Conservation (phyloP, 2,888 invertebrate genomes). For the Omphaloscelis lunosa region DNA sequence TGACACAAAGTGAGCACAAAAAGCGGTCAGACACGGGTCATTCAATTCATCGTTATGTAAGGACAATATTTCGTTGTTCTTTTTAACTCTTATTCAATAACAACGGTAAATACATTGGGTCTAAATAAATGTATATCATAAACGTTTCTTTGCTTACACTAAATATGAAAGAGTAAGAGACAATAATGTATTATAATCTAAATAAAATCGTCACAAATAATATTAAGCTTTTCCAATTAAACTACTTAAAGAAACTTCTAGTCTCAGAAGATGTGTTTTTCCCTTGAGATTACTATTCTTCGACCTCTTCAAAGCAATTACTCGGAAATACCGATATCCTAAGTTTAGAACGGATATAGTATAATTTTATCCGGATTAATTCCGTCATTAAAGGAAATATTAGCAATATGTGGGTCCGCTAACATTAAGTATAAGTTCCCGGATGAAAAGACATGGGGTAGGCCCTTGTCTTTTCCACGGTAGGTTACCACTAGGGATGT, state of each 20-base stretch:
- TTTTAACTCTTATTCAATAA: constrained; percentile 54
- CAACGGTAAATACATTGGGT: constrained; percentile 17
- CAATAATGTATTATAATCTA: not conserved
- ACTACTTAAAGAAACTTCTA: not conserved
- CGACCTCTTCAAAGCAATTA: constrained; percentile 33
- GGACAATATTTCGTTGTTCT: constrained; percentile 58
- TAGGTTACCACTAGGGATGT: not conserved
- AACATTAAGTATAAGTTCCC: not conserved
- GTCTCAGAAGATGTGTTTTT: constrained; percentile 27
- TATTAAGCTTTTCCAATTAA: not conserved
- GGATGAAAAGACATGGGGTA: no score
- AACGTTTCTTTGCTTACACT: not conserved
- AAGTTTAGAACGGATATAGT: constrained; percentile 32
- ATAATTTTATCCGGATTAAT: constrained; percentile 22
- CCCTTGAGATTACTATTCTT: constrained; percentile 27
- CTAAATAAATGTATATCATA: not conserved
- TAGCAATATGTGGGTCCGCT: not conserved
- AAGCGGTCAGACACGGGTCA: constrained; percentile 65
- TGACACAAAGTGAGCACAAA: constrained; percentile 70
- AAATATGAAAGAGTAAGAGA: not conserved
- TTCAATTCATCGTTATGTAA: constrained; percentile 62
- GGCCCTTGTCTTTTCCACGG: not conserved
- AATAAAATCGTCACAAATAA: not conserved
- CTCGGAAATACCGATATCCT: constrained; percentile 22
- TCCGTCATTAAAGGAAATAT: constrained; percentile 1